phyloP scores from a whole-genome alignment of 2,113 vertebrate species.

The Paradoxurus hermaphroditus region DNA sequence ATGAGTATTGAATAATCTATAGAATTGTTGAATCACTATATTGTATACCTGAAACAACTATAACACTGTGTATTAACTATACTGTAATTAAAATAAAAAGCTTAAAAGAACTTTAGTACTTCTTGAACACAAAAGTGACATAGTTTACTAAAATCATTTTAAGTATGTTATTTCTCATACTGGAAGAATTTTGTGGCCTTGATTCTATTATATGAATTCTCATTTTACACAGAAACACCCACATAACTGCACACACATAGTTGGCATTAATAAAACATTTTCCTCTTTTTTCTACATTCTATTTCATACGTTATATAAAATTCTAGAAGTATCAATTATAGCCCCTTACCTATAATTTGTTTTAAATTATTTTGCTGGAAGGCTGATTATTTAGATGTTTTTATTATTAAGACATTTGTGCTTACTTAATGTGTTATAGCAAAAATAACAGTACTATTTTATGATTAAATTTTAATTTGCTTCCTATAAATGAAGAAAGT shows the following conservation, averaged over 20 bases:
- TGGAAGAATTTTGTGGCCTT: background rate
- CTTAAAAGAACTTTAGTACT: background rate
- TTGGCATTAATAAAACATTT: background rate
- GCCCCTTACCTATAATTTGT: background rate
- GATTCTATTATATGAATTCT: background rate
- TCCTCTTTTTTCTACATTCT: background rate
- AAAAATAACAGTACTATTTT: background rate
- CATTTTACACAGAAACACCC: background rate
- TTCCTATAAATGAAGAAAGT: background rate
- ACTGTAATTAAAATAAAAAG: background rate
- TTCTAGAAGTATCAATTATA: background rate
- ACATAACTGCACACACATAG: background rate
- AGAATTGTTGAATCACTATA: background rate
- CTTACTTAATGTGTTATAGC: background rate
- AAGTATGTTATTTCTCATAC: background rate
- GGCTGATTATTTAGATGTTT: background rate
- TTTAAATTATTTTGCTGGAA: slow-evolving; percentile 8
- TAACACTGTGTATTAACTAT: background rate
- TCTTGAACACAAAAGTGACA: background rate
- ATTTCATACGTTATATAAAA: background rate
- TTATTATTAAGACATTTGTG: background rate
- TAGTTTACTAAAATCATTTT: background rate
- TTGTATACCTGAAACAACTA: background rate
- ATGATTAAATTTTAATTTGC: background rate
- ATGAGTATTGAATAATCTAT: background rate